phyloP scores from a whole-genome alignment of 2,888 invertebrate genomes.

The Dicyrtoma fusca region DNA sequence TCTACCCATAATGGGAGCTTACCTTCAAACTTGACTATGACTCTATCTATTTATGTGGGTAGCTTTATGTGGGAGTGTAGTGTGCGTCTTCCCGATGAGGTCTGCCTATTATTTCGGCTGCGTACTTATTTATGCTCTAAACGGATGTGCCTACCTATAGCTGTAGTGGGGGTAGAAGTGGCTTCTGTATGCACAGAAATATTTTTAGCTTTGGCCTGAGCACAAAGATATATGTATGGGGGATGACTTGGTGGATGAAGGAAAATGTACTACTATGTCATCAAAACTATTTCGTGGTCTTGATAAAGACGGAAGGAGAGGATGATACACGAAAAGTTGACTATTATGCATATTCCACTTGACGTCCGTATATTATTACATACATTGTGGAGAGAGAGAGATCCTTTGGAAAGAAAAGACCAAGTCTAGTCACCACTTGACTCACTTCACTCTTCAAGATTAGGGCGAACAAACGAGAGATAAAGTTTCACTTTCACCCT shows the following conservation, averaged over 20 bases:
- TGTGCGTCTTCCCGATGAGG: too few relatives aligned
- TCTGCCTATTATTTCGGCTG: too few relatives aligned
- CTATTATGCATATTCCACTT: background rate
- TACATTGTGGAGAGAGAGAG: constrained; percentile 3
- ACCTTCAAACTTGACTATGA: too few relatives aligned
- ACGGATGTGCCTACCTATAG: background rate
- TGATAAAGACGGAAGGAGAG: background rate
- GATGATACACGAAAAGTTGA: background rate
- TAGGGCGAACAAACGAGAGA: constrained; percentile 37
- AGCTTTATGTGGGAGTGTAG: background rate
- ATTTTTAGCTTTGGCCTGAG: too few relatives aligned
- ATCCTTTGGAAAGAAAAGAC: background rate
- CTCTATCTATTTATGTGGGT: background rate
- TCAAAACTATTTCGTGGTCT: constrained; percentile 22
- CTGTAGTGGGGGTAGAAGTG: background rate
- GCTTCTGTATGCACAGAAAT: background rate
- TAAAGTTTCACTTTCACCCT: constrained; percentile 38
- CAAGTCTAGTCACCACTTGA: background rate
- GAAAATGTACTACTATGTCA: constrained; percentile 18
- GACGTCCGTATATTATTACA: background rate
- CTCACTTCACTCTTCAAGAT: constrained; percentile 28
- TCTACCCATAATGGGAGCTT: background rate
- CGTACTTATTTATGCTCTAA: background rate
- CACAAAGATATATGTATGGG: too few relatives aligned
- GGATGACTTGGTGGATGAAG: constrained; percentile 26